Percentiles rank a stretch among this genome's conserved stretches.
These are phyloP conservation scores for Eulemur rubriventer DNA, from an alignment of 2,797 vertebrate genomes.

Conservation along the genomic window DNA sequence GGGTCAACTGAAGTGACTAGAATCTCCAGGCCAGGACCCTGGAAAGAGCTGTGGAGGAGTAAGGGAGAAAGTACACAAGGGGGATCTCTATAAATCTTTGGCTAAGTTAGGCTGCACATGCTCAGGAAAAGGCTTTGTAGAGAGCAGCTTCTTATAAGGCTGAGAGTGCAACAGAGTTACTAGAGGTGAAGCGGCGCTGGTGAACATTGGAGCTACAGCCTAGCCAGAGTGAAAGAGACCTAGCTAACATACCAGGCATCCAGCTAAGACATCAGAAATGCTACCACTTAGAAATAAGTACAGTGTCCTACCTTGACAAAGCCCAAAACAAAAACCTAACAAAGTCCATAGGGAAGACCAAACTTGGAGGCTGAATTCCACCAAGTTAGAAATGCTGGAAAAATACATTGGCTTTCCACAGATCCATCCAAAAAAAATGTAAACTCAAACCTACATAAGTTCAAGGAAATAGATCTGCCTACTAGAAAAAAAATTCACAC, in stretches of 20 bases:
- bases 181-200: not conserved
- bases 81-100: not conserved
- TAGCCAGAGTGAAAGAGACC: not conserved
- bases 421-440: not conserved
- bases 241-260: not conserved
- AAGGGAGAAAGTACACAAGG: not conserved
- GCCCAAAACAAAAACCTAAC: not conserved
- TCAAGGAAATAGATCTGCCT: not conserved
- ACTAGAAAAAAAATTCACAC: not conserved
- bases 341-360: not conserved
- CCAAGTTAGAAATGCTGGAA: not conserved
- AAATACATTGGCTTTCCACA: not conserved
- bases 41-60: not conserved
- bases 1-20: not conserved
- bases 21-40: not conserved
- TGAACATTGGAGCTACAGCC: not conserved
- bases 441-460: not conserved
- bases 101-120: not conserved
- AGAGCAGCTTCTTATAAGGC: not conserved
- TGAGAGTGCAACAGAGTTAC: not conserved
- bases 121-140: not conserved
- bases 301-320: not conserved
- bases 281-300: not conserved
- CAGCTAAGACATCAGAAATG: not conserved
- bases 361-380: not conserved